Base-by-base conservation (phyloP, 1,140 invertebrate species). In the Drosophila bipectinata region DNA sequence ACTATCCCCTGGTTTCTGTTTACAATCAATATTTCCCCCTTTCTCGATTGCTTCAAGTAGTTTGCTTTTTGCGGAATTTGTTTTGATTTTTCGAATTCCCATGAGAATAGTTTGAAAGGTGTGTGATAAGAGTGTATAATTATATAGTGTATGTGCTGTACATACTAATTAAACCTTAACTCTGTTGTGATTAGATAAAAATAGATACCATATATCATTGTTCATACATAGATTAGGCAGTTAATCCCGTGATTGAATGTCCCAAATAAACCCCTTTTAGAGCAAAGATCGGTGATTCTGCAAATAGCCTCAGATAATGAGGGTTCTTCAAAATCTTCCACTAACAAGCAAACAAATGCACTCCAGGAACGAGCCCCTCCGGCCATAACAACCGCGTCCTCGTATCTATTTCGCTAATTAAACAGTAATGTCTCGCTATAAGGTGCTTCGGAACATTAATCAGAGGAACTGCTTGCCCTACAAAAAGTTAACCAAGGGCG, bases 11-110 rank as follows among this genome's bases (percentile, higher is more conserved):
- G 30, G 30, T 21, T 34, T 30, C 49, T 41, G 49, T 62, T 73
- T 73, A 14, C 18, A 61, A 72, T 53, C 69, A 45, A 72, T 60
- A 72, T 61, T 54, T 6, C 41, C 18, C 4, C 32, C 45, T 71
- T 18, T n/a, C 14, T 18, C 14, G 6, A 44, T 44, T 18, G 41
- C 41, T 15, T 44, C 41, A 14, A 44, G 41, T 44, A 18, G 2
- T 8, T 18, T 41, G 39, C 39, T 14, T 21, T 21, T 21, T 21
- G 21, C 21, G 21, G 21, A 21, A 14, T 41, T 41, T 41, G 14
- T 14, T n/a, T n/a, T n/a, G 34, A 37, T 37, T 37, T 10, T 37
- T 12, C 2, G 7, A 44, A 28, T 28, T 28, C 26, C 26, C 26
- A 28, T 28, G 26, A 28, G 26, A 28, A 28, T 28, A 7, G 5